phyloP scores from a whole-genome alignment of 2,888 invertebrate species.

The Drosophila phalerata region DNA sequence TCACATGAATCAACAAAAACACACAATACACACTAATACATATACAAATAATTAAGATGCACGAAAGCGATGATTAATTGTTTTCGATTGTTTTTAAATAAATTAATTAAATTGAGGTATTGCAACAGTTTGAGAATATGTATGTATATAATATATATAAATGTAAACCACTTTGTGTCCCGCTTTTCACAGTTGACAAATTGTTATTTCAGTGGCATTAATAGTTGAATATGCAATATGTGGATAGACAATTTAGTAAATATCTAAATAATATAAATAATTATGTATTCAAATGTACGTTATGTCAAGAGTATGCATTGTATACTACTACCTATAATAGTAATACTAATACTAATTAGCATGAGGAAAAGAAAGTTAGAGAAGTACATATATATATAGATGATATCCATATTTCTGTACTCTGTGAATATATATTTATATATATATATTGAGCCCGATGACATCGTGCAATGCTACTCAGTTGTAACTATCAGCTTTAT shows the following conservation, averaged over 20 bases:
- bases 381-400: slow-evolving; percentile 7
- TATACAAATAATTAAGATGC: slow-evolving; percentile 4
- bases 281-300: slow-evolving; percentile 1
- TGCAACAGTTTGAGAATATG: slow-evolving; percentile 18
- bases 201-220: slow-evolving; percentile 14
- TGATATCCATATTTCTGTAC: slow-evolving; percentile 21
- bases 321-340: slow-evolving; percentile 5
- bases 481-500: slow-evolving; percentile 33
- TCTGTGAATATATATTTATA: slow-evolving; percentile 47
- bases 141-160: slow-evolving; percentile 3
- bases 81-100: slow-evolving; percentile 18
- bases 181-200: slow-evolving; percentile 4
- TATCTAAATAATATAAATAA: background rate
- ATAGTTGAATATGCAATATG: slow-evolving; percentile 10
- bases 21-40: background rate
- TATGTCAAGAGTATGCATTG: background rate
- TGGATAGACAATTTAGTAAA: slow-evolving; percentile 25
- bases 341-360: slow-evolving; percentile 4
- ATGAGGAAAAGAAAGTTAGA: background rate
- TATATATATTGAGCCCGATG: slow-evolving; percentile 43
- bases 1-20: background rate
- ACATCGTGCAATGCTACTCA: slow-evolving; percentile 26
- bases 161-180: background rate
- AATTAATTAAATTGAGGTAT: background rate
- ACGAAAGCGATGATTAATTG: slow-evolving; percentile 10